Conservation (phyloP, 2,888 invertebrate species). For the Sphecodes monilicornis region DNA sequence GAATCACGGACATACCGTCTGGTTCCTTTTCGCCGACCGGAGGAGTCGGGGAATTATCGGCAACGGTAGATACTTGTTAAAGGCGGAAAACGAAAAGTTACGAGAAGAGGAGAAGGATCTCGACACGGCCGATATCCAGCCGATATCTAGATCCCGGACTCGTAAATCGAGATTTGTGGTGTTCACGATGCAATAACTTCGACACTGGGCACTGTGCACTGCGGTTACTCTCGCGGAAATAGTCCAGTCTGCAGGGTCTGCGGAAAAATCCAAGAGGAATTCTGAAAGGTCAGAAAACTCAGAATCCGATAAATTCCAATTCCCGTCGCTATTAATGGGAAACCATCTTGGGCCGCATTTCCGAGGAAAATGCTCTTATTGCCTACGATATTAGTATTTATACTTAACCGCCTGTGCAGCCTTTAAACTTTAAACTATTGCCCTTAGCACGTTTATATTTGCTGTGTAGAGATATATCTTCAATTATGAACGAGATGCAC, state of each 20-base stretch:
- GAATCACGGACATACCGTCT: background rate
- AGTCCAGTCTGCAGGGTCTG: slow-evolving; percentile 28
- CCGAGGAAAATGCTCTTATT: background rate
- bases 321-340: background rate
- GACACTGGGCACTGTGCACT: slow-evolving; percentile 30
- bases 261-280: background rate
- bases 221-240: slow-evolving; percentile 48
- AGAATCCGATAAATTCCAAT: background rate
- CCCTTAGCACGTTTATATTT: background rate
- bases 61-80: slow-evolving; percentile 31
- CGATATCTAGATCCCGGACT: slow-evolving; percentile 45
- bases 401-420: background rate
- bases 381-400: background rate
- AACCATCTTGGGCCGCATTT: too few relatives aligned
- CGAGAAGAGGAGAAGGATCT: slow-evolving; percentile 30
- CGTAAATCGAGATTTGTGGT: slow-evolving; percentile 63
- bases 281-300: background rate
- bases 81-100: slow-evolving; percentile 48
- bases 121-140: slow-evolving; percentile 52
- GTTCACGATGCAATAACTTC: slow-evolving; percentile 46
- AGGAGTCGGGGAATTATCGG: slow-evolving; percentile 17
- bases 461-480: background rate
- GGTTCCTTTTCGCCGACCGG: background rate
- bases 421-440: too few relatives aligned
- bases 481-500: too few relatives aligned